phyloP scores from a whole-genome alignment of 2,113 vertebrate genomes.

The Ondatra zibethicus region DNA sequence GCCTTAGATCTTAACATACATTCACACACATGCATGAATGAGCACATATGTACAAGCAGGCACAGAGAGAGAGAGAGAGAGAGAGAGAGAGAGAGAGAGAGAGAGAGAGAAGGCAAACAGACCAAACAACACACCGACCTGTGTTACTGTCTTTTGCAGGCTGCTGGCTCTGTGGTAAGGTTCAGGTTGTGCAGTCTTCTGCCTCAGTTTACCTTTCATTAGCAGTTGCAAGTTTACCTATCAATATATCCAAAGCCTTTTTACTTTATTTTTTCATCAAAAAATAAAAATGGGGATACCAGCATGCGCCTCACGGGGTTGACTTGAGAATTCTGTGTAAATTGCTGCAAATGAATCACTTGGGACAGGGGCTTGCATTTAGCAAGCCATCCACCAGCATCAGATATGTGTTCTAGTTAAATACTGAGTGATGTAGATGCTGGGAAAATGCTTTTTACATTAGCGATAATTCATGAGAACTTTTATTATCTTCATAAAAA shows the following conservation, averaged over 20 bases:
- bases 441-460: background rate
- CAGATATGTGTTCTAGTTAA: background rate
- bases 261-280: background rate
- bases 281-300: background rate
- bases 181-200: fast-evolving
- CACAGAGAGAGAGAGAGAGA: too few relatives aligned
- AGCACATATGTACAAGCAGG: background rate
- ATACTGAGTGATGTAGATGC: background rate
- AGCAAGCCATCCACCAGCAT: background rate
- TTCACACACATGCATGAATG: too few relatives aligned
- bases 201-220: background rate
- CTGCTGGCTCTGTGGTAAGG: background rate
- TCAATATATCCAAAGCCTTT: background rate
- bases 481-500: background rate
- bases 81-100: too few relatives aligned
- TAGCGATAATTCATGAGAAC: background rate
- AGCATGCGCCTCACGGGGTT: background rate
- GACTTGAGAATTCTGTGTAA: background rate
- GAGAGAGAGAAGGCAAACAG: background rate
- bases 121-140: background rate
- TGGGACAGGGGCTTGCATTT: background rate
- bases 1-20: background rate
- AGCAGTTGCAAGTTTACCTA: background rate
- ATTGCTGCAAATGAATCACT: background rate
- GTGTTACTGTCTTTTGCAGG: too few relatives aligned